These are phyloP conservation scores for Ochotona princeps DNA, from an alignment of 2,113 vertebrate genomes.

Conservation along the genomic window DNA sequence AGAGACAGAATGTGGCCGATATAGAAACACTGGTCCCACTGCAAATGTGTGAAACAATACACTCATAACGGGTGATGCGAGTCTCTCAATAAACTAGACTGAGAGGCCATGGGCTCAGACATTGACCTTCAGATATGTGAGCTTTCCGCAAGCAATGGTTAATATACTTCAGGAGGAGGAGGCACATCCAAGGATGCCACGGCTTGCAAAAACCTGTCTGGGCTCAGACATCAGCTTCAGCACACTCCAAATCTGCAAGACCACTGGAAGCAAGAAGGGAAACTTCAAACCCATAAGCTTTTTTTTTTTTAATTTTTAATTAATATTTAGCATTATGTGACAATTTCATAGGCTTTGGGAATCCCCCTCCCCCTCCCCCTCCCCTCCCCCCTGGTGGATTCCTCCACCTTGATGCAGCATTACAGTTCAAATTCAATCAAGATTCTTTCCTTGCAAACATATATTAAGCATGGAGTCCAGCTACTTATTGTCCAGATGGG, in stretches of 20 bases:
- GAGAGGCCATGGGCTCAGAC: background rate
- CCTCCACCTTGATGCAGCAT: too few relatives aligned
- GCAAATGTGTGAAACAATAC: background rate
- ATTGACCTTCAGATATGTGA: background rate
- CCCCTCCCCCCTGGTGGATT: too few relatives aligned
- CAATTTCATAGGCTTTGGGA: too few relatives aligned
- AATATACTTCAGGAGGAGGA: background rate
- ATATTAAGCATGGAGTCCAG: too few relatives aligned
- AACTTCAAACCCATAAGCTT: conserved; percentile 27
- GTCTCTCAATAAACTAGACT: conserved; percentile 5
- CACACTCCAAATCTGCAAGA: conserved; percentile 5
- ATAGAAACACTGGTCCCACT: background rate
- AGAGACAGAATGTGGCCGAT: background rate
- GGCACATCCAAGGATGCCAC: background rate
- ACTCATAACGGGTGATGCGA: background rate
- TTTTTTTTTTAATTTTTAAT: too few relatives aligned
- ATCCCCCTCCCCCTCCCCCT: too few relatives aligned
- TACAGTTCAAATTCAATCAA: too few relatives aligned
- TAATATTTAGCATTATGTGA: too few relatives aligned
- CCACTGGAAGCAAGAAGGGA: conserved; percentile 11
- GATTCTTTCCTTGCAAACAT: too few relatives aligned
- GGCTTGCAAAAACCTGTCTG: background rate
- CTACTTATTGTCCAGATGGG: too few relatives aligned
- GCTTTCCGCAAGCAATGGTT: background rate
- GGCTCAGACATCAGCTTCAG: background rate